Evolutionary conservation across 1,140 invertebrate species (phyloP), one percentile per base, ranked within the genome.

Genomic region (Achatina immaculata): DNA sequence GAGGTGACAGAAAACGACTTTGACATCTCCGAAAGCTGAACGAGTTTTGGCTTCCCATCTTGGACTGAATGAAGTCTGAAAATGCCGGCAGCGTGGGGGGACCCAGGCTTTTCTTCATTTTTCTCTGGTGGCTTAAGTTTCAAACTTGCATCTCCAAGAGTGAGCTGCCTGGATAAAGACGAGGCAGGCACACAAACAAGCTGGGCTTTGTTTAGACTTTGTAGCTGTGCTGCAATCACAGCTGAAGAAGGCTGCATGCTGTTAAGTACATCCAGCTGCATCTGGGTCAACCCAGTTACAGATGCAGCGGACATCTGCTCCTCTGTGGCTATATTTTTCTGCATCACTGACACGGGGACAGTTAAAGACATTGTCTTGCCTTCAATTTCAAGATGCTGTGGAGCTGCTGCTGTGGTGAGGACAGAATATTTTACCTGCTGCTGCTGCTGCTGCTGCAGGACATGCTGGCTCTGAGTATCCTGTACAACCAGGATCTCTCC

Each of bases 171-270:
- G 31, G 72, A 16, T 24, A 77, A 51, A 31, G 74, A 77, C 6
- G 73, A 19, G 14, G 42, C 40, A n/a, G 76, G 42, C 4, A 78
- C 40, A 48, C 43, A 78, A 21, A 78, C 31, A 28, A 78, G 40
- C 62, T 78, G 58, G 1, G 76, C 36, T 45, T 66, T 78, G n/a
- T 48, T 68, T 7, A 77, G 36, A 31, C 43, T 45, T 36, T 45
- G 40, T 2, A 74, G 4, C 45, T 74, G 72, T 42, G 28, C 42
- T 36, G 40, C 40, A 3, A 45, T 51, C 19, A 74, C 7, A n/a
- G n/a, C n/a, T 11, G 69, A 45, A 31, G 73, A 34, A 19, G 55
- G 2, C 28, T 74, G 72, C 31, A 55, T 19, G 31, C n/a, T 69
- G 68, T 40, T 69, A 21, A 69, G 6, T 21, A 38, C 68, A 69